phyloP scores from a whole-genome alignment of 2,888 invertebrate genomes.

The Chymomyza fuscimana region DNA sequence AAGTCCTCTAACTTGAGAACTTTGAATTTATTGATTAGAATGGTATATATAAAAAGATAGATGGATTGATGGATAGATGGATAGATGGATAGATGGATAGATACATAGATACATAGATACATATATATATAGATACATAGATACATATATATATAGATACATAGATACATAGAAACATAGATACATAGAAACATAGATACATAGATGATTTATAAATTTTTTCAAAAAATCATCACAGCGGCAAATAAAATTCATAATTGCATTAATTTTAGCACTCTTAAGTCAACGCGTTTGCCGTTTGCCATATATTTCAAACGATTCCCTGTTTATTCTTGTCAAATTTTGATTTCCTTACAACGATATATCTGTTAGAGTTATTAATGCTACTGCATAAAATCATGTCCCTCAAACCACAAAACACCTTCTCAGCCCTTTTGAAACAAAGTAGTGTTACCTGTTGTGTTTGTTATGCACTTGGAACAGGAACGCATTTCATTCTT shows the following conservation, averaged over 20 bases:
- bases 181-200: no score
- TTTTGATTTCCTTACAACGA: slow-evolving; percentile 52
- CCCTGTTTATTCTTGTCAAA: slow-evolving; percentile 33
- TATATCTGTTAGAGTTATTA: slow-evolving; percentile 60
- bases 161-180: no score
- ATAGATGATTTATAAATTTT: no score
- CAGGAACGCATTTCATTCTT: slow-evolving; percentile 36
- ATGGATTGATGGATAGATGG: no score
- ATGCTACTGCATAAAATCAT: slow-evolving; percentile 40
- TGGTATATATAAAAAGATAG: no score
- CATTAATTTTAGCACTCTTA: slow-evolving; percentile 62
- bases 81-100: no score
- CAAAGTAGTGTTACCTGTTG: slow-evolving; percentile 53
- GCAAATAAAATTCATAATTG: slow-evolving; percentile 19
- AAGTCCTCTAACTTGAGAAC: no score
- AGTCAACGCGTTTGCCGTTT: slow-evolving; percentile 43
- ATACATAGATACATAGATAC: no score
- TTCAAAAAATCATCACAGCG: background rate
- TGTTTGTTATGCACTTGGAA: background rate
- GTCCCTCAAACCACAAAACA: slow-evolving; percentile 9
- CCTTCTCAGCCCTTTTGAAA: slow-evolving; percentile 24
- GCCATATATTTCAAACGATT: slow-evolving; percentile 60
- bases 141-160: no score
- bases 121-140: no score
- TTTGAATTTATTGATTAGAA: no score